A percentile compares a stretch with the other conserved stretches of the same genome.
Conservation (phyloP, 2,113 vertebrate species). For the Platichthys flesus region DNA sequence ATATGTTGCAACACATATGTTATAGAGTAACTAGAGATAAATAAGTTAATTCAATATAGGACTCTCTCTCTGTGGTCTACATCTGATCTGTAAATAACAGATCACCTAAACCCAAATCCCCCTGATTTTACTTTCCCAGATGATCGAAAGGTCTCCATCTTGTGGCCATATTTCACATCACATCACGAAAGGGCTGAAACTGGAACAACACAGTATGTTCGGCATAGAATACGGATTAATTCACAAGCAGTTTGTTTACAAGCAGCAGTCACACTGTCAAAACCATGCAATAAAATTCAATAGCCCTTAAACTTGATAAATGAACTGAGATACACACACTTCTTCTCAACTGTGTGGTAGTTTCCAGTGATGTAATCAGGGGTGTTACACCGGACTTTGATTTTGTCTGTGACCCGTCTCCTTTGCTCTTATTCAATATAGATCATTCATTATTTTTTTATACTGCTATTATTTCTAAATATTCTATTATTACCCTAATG, state of each 20-base stretch:
- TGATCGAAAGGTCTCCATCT: slow-evolving; percentile 40
- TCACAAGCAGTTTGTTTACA: neutral
- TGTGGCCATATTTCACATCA: slow-evolving; percentile 29
- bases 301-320: neutral
- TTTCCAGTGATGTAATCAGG: neutral
- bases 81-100: slow-evolving; percentile 4
- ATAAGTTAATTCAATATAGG: neutral
- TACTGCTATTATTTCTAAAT: neutral
- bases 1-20: neutral
- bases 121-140: neutral
- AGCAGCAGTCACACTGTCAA: neutral
- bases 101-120: neutral
- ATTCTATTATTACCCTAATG: no score
- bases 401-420: neutral
- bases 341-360: neutral
- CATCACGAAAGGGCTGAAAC: neutral
- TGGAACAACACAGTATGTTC: neutral
- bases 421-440: neutral
- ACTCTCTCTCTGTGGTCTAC: neutral
- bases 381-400: neutral
- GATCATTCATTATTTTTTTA: neutral
- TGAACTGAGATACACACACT: neutral
- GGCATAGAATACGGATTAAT: neutral
- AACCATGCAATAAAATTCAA: no score
- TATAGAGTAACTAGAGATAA: neutral